Conservation (phyloP, 2,797 vertebrate species). For the Gallinago stenura region DNA sequence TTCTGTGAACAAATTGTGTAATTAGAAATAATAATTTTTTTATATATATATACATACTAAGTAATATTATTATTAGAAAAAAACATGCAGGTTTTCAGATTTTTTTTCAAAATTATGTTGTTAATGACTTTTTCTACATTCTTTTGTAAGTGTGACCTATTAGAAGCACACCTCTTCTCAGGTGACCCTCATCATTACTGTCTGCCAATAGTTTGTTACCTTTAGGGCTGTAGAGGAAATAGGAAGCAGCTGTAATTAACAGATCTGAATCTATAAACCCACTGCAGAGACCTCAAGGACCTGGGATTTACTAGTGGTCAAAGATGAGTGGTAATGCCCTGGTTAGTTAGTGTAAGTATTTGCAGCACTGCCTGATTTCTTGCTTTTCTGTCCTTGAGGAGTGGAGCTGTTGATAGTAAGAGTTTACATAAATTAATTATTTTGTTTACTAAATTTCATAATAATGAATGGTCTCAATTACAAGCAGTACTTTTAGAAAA, state of each 20-base stretch:
- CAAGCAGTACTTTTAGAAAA: neutral
- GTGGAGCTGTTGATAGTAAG: neutral
- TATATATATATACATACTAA: rapidly evolving
- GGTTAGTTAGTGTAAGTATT: neutral
- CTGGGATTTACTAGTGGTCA: neutral
- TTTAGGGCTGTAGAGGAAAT: neutral
- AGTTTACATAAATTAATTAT: neutral
- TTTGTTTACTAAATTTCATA: neutral
- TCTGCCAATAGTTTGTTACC: neutral
- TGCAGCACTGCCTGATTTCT: neutral
- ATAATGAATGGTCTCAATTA: neutral
- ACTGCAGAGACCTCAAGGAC: neutral
- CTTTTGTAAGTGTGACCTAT: neutral
- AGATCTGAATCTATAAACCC: neutral
- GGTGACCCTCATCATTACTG: neutral
- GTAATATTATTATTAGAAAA: neutral
- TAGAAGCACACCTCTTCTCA: neutral
- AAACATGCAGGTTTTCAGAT: neutral
- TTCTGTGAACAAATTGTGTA: neutral
- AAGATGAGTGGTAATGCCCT: rapidly evolving
- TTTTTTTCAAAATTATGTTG: neutral
- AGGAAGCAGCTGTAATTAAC: neutral
- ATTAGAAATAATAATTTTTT: neutral
- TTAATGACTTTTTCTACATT: neutral
- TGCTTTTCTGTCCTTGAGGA: neutral